Conservation (phyloP, 2,113 vertebrate genomes). For the Gymnocephalus cernua region DNA sequence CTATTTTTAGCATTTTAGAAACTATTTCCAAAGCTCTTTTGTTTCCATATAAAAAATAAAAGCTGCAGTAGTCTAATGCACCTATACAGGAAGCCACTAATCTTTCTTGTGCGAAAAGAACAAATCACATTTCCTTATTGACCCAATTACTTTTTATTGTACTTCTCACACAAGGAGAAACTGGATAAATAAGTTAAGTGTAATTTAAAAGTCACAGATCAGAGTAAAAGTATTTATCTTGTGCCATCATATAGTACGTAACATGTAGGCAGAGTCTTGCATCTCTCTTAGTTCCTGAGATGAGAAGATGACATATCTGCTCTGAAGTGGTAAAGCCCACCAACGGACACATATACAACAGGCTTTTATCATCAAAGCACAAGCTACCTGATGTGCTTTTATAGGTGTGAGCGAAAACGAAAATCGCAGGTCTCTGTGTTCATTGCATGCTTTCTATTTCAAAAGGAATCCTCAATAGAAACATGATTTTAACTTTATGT, state of each 20-base stretch:
- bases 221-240: no score
- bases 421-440: not conserved
- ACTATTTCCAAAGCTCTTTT: not conserved
- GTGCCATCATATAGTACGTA: not conserved
- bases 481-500: not conserved
- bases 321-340: slow-evolving; percentile 45
- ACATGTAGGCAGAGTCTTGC: not conserved
- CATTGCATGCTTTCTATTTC: not conserved
- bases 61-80: not conserved
- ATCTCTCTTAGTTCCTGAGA: slow-evolving; percentile 19
- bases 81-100: not conserved
- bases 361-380: slow-evolving; percentile 20
- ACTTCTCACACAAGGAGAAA: not conserved
- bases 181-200: not conserved
- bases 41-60: not conserved
- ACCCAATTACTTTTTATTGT: not conserved
- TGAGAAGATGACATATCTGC: not conserved
- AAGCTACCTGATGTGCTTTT: slow-evolving; percentile 1
- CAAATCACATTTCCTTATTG: not conserved
- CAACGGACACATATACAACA: not conserved
- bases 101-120: not conserved
- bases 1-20: not conserved
- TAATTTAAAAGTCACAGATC: not conserved
- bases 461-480: not conserved
- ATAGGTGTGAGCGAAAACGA: not conserved